Evolutionary conservation across 2,797 vertebrate genomes (phyloP).

Genomic region (Neosalanx taihuensis): DNA sequence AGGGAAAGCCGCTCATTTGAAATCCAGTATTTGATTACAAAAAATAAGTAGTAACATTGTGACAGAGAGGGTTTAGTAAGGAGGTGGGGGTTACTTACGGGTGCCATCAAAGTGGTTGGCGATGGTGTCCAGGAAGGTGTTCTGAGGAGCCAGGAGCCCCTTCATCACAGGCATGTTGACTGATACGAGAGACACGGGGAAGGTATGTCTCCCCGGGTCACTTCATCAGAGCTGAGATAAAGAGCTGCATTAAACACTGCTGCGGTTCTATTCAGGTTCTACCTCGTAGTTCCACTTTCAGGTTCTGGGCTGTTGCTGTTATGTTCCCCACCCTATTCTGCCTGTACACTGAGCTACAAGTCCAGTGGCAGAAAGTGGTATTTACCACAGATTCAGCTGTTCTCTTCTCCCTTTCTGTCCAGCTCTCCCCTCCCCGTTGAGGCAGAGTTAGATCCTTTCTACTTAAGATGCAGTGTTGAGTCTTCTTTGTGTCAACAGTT

Average conservation of each 20-base stretch:
- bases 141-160: conserved; percentile 89
- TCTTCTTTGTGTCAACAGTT: background rate
- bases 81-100: conserved; percentile 73
- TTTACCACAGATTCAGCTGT: background rate
- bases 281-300: background rate
- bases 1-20: too few relatives aligned
- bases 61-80: background rate
- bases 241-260: too few relatives aligned
- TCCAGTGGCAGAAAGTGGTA: background rate
- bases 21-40: too few relatives aligned
- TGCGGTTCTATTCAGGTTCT: background rate
- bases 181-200: too few relatives aligned
- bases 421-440: background rate
- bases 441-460: background rate
- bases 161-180: conserved; percentile 86
- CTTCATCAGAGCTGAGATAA: conserved; percentile 22
- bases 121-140: conserved; percentile 88
- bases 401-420: background rate
- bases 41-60: conserved; percentile 4
- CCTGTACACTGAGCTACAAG: background rate
- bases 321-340: too few relatives aligned
- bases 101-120: conserved; percentile 89
- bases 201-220: conserved; percentile 16
- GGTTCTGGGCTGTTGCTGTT: background rate
- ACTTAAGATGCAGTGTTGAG: too few relatives aligned